phyloP scores from a whole-genome alignment of 2,113 vertebrate genomes.

The Raja brachyura region DNA sequence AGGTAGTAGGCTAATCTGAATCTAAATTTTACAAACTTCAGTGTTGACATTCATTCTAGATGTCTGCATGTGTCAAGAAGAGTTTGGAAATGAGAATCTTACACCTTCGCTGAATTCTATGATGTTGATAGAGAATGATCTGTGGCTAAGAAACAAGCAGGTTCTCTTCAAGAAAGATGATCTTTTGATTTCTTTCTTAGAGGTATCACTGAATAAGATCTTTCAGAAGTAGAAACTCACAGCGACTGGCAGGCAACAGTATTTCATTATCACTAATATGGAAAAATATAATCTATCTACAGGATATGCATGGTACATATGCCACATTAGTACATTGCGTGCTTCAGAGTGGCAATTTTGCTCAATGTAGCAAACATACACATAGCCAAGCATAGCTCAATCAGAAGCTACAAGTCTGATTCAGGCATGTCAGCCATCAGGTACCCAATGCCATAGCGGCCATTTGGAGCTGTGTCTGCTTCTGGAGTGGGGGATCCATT shows the following conservation, averaged over 20 bases:
- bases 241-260: constrained; percentile 32
- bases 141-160: not conserved
- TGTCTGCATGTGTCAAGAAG: not conserved
- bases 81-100: not conserved
- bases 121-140: not conserved
- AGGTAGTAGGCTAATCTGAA: too few species aligned
- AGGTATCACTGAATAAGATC: constrained; percentile 16
- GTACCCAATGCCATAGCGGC: constrained; percentile 88
- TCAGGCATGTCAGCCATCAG: constrained; percentile 87
- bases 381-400: constrained; percentile 16
- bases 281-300: constrained; percentile 52
- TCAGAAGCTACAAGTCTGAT: constrained; percentile 73
- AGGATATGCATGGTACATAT: constrained; percentile 48
- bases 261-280: constrained; percentile 37
- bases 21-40: not conserved
- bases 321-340: constrained; percentile 22
- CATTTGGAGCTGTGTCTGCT: constrained; percentile 74
- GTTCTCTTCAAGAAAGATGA: not conserved
- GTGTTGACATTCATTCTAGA: not conserved
- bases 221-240: not conserved
- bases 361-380: constrained; percentile 37
- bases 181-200: not conserved
- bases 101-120: not conserved
- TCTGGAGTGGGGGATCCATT: constrained; percentile 59
- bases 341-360: constrained; percentile 30